These are phyloP conservation scores for Philotrypesis tridentata DNA, from an alignment of 1,140 invertebrate species.

Conservation along the genomic window DNA sequence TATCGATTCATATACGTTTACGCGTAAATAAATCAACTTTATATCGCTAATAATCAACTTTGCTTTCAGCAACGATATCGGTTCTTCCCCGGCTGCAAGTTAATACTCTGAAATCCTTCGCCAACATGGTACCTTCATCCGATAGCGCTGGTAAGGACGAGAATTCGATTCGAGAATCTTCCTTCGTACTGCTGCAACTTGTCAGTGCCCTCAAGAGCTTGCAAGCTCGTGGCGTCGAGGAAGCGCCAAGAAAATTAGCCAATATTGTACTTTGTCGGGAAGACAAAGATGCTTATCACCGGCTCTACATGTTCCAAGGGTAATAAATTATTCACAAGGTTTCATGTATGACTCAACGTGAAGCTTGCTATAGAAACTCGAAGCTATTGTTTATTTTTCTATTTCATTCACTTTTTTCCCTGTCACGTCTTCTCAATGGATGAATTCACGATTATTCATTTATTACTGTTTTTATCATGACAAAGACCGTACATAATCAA, in stretches of 20 bases:
- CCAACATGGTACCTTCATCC: conserved; percentile 57
- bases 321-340: conserved; percentile 66
- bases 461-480: not conserved
- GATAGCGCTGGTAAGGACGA: conserved; percentile 66
- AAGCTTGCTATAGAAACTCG: no score
- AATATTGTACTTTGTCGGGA: conserved; percentile 79
- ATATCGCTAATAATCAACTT: not conserved
- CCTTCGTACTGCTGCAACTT: conserved; percentile 85
- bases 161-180: conserved; percentile 71
- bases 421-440: no score
- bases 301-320: conserved; percentile 85
- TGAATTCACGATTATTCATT: no score
- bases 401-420: no score
- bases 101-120: conserved; percentile 80
- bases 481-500: no score
- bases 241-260: conserved; percentile 80
- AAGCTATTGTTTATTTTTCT: no score
- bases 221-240: conserved; percentile 88
- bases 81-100: conserved; percentile 82
- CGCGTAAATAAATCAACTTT: no score
- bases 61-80: conserved; percentile 80
- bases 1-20: conserved; percentile 7
- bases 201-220: conserved; percentile 87
- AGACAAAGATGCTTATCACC: conserved; percentile 76
- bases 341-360: no score